These are phyloP conservation scores for Telenomus remus DNA, from an alignment of 1,140 invertebrate genomes.

Conservation along the genomic window DNA sequence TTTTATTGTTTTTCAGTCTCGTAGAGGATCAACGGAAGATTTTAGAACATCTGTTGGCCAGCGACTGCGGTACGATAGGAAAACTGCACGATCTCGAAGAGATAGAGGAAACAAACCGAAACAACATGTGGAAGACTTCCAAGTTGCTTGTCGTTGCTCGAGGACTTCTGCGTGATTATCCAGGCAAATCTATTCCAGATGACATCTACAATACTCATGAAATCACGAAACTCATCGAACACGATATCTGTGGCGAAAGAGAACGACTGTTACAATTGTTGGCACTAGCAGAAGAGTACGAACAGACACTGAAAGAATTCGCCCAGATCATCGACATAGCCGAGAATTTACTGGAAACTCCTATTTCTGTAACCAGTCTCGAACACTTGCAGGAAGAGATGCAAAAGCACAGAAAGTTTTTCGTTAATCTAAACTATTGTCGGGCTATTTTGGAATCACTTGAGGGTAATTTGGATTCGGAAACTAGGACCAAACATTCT, in stretches of 20 bases:
- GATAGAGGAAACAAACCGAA: slow-evolving; percentile 78
- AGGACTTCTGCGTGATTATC: slow-evolving; percentile 79
- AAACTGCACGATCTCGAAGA: slow-evolving; percentile 82
- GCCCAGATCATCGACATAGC: slow-evolving; percentile 88
- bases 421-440: slow-evolving; percentile 90
- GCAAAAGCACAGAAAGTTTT: slow-evolving; percentile 91
- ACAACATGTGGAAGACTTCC: slow-evolving; percentile 74
- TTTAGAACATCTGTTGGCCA: slow-evolving; percentile 77
- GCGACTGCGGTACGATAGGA: slow-evolving; percentile 77
- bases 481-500: slow-evolving; percentile 84
- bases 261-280: slow-evolving; percentile 84
- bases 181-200: slow-evolving; percentile 80
- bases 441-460: slow-evolving; percentile 88
- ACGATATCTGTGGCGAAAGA: slow-evolving; percentile 81
- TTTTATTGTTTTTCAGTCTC: slow-evolving; percentile 58
- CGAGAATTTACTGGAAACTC: slow-evolving; percentile 84
- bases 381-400: slow-evolving; percentile 89
- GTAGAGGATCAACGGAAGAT: slow-evolving; percentile 76
- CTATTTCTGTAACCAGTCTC: slow-evolving; percentile 83
- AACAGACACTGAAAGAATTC: slow-evolving; percentile 89
- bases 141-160: slow-evolving; percentile 76
- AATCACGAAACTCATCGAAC: slow-evolving; percentile 81
- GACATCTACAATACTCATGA: slow-evolving; percentile 81
- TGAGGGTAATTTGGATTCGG: slow-evolving; percentile 86
- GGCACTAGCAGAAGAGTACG: slow-evolving; percentile 87